Percentiles rank a stretch among this genome's conserved stretches.
Evolutionary conservation across 2,888 invertebrate genomes (phyloP).

Genomic region (Epiblema foenella): DNA sequence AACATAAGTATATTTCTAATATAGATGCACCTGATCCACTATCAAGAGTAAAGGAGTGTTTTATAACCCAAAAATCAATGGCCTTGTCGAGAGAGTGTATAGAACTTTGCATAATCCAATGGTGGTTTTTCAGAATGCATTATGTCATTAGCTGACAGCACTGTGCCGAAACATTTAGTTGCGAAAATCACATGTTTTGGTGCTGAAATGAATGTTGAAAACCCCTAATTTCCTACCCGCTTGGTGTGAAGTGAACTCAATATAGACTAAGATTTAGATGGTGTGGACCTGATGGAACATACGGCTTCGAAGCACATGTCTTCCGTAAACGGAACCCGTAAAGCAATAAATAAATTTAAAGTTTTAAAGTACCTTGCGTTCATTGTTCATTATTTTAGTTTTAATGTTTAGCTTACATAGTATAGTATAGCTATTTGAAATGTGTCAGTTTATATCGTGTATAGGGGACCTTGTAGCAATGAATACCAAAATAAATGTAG

Average conservation of each 20-base stretch:
- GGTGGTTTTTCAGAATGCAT: neutral
- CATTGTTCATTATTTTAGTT: slow-evolving; percentile 57
- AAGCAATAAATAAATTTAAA: slow-evolving; percentile 71
- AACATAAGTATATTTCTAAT: neutral
- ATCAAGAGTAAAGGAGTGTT: neutral
- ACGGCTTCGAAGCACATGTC: slow-evolving; percentile 59
- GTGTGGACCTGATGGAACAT: slow-evolving; percentile 36
- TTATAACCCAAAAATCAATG: neutral
- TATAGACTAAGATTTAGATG: slow-evolving; percentile 7
- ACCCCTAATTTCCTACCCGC: neutral
- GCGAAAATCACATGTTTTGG: neutral
- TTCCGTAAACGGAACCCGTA: slow-evolving; percentile 70
- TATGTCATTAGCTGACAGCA: neutral
- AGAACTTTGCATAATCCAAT: neutral
- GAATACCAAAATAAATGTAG: slow-evolving; percentile 49
- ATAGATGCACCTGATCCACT: neutral
- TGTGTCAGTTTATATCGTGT: slow-evolving; percentile 49
- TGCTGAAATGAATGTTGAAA: neutral
- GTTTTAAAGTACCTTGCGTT: slow-evolving; percentile 52
- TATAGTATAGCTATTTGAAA: slow-evolving; percentile 47
- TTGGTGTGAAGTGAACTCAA: slow-evolving; percentile 18
- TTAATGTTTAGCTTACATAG: slow-evolving; percentile 60
- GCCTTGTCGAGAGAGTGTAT: neutral
- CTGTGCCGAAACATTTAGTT: neutral
- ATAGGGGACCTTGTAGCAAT: slow-evolving; percentile 61